Base-by-base conservation (phyloP, 1,140 invertebrate genomes). In the Neodiprion pinetum region DNA sequence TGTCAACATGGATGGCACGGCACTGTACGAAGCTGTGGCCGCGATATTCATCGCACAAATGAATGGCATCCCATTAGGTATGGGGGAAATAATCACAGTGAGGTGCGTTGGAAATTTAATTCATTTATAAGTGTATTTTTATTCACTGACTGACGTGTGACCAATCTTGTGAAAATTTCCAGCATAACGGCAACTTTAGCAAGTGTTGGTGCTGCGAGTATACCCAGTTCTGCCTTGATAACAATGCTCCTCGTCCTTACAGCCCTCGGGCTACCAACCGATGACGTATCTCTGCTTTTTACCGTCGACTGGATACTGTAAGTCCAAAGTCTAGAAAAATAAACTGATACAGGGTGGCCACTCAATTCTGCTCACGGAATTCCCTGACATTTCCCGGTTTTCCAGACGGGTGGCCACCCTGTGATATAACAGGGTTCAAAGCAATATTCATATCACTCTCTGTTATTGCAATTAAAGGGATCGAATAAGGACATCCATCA, bases 271-370 rank as follows among this genome's bases (percentile, higher is more conserved):
- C 88, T 95, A 47, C 93, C 94, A 12, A 91, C 92, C 3, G 90
- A 92, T 78, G 93, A 95, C 77, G 90, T 95, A 70, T 91, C 92
- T 7, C 84, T 94, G n/a, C 91, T 95, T 49, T 90, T 95, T 73
- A 92, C 94, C 7, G 91, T 94, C 48, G 94, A 95, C 80, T 95
- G 94, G 94, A 86, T 95, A 50, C 82, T 95, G 93, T 94, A 89
- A 92, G 92, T 91, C 73, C 14, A 47, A 10, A n/a, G 7, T 72
- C 72, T 47, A n/a, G 21, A 12, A 11, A 11, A 28, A 12, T 49
- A 14, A 2, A 17, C 61, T n/a, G 9, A 11, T 28, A 53, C 11
- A 70, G 66, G 23, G 12, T 10, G 69, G 10, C 48, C 48, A 65
- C 7, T 10, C 48, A 9, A 65, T 21, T n/a, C 10, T 11, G 10